These are phyloP conservation scores for Nematopogon swammerdamellus DNA, from an alignment of 2,888 invertebrate genomes.

Conservation along the genomic window DNA sequence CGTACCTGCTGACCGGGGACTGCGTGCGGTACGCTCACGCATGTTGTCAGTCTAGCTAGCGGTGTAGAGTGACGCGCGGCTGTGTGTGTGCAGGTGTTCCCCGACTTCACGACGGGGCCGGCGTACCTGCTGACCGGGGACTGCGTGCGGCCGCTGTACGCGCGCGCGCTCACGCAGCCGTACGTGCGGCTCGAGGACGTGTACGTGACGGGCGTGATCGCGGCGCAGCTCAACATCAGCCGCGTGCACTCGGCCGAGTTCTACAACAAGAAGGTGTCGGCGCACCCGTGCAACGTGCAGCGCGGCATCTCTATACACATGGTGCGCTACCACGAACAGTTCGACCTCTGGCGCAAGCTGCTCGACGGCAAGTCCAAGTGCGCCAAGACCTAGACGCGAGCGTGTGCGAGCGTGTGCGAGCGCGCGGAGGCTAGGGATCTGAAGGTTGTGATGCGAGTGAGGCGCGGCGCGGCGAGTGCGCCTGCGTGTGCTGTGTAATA, in stretches of 20 bases:
- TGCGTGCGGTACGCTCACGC: too few species aligned
- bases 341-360: conserved; percentile 85
- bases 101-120: conserved; percentile 92
- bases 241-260: conserved; percentile 74
- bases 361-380: conserved; percentile 80
- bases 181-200: conserved; percentile 90
- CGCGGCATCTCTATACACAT: conserved; percentile 83
- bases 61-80: too few species aligned
- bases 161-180: conserved; percentile 53
- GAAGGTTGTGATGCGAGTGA: too few species aligned
- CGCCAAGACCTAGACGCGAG: conserved; percentile 50
- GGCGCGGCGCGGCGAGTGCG: not conserved
- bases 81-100: conserved; percentile 83
- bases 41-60: too few species aligned
- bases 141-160: conserved; percentile 67
- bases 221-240: conserved; percentile 65
- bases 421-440: too few species aligned
- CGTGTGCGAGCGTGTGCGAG: conserved; percentile 5
- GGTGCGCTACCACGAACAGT: conserved; percentile 86
- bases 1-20: too few species aligned
- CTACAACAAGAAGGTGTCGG: conserved; percentile 68
- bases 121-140: conserved; percentile 82
- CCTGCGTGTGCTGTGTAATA: not conserved
- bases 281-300: conserved; percentile 78
- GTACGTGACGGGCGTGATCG: conserved; percentile 87